Percentiles rank a stretch among this genome's conserved stretches.
phyloP scores from a whole-genome alignment of 2,797 vertebrate species.

The Benthosema pterotum region DNA sequence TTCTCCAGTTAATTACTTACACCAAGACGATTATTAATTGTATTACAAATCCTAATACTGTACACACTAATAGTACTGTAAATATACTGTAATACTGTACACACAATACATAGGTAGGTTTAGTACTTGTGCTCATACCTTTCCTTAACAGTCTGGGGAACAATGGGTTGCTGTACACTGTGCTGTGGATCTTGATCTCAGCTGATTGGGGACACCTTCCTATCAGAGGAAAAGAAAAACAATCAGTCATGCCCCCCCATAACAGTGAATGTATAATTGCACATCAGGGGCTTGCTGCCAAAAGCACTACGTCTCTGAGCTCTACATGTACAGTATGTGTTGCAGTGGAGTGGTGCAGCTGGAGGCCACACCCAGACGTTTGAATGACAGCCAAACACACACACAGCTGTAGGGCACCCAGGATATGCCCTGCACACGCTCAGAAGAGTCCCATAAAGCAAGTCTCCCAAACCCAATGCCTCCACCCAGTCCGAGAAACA shows the following conservation, averaged over 20 bases:
- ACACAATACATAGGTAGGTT: no score
- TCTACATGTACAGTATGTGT: conserved; percentile 25
- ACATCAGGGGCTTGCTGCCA: conserved; percentile 24
- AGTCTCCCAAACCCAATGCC: conserved; percentile 16
- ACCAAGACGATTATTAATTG: no score
- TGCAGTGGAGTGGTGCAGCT: conserved; percentile 23
- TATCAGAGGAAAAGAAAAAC: conserved; percentile 38
- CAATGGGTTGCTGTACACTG: conserved; percentile 4
- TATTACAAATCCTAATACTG: no score
- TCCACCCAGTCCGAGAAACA: conserved; percentile 19
- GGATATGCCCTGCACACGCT: conserved; percentile 48
- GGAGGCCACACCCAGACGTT: conserved; percentile 23
- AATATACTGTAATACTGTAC: no score
- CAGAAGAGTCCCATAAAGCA: conserved; percentile 37
- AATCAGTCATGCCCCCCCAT: conserved; percentile 25
- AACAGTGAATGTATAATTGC: neutral
- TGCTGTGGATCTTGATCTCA: conserved; percentile 31
- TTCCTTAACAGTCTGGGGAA: conserved; percentile 46
- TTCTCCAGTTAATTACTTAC: no score
- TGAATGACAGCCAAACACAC: conserved; percentile 33
- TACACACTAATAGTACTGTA: no score
- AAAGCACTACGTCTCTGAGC: conserved; percentile 12
- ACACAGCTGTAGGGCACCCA: conserved; percentile 34
- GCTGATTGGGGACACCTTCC: conserved; percentile 34
- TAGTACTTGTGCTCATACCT: neutral